Base-by-base conservation (phyloP, 2,888 invertebrate genomes). In the Napeogenes inachia region DNA sequence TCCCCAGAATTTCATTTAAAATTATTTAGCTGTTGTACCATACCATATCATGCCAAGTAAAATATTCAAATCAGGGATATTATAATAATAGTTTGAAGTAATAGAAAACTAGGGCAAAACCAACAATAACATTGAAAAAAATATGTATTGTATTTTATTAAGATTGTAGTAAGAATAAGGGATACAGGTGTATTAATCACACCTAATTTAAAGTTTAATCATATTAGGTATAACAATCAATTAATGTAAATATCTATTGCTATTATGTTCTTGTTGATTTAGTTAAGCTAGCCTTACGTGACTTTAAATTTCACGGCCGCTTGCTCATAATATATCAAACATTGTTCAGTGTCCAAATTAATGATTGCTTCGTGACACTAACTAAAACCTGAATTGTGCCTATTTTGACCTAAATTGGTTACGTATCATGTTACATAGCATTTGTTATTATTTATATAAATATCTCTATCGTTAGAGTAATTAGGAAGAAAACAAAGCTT, bases 281-380 rank as follows among this genome's bases (percentile, higher is more conserved):
- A 50, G 10, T 30, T 30, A 35, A 38, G 21, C 21, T 47, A 13
- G 12, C 21, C 8, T 50, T 30, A 50, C 35, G 42, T 35, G 60
- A 56, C 45, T 45, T 33, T 42, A 54, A 60, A 54, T 57, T 57
- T 61, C 57, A 57, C 61, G 61, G 57, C 45, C 57, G 33, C 35
- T 54, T 38, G 32, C 50, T 61, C 54, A 60, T 50, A 50, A 50
- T 50, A 21, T 50, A 57, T 61, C 60, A 57, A 53, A 54, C 50
- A 50, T n/a, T 42, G 21, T 35, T 57, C 45, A 57, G 33, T 33
- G 53, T 57, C 56, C 45, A 53, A 42, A 10, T 42, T 56, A 61
- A 13, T 61, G 56, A 45, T 33, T 56, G 21, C 33, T 50, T 61
- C 56, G 61, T 57, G 61, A 54, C 32, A 45, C 12, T 4, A 30